phyloP scores from a whole-genome alignment of 2,797 vertebrate species.

The Spondyliosoma cantharus region DNA sequence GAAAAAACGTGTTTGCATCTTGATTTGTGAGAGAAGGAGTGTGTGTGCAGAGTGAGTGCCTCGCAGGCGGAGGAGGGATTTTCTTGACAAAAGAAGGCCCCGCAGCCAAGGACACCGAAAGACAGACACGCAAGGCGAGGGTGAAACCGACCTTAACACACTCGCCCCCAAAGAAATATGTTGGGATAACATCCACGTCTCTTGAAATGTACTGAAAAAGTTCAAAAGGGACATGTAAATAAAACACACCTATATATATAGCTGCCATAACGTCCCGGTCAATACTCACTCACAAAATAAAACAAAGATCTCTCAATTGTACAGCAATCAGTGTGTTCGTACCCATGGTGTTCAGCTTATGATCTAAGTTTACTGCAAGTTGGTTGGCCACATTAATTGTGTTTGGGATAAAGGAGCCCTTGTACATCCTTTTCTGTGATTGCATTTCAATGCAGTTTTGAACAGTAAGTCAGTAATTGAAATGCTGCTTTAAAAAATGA shows the following conservation, averaged over 20 bases:
- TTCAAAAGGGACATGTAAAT: no score
- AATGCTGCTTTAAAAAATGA: neutral
- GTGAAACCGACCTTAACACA: neutral
- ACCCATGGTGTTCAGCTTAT: no score
- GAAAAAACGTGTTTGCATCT: slow-evolving; percentile 34
- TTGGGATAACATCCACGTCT: neutral
- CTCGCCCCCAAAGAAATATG: neutral
- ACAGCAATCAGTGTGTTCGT: no score
- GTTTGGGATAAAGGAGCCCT: no score
- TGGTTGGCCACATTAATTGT: no score
- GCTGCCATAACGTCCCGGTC: no score
- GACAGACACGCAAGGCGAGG: neutral
- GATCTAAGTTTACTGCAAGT: no score
- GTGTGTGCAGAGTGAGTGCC: slow-evolving; percentile 4
- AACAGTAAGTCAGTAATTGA: neutral
- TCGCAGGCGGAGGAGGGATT: slow-evolving; percentile 14
- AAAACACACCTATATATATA: no score
- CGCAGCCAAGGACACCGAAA: slow-evolving; percentile 30
- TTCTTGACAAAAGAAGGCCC: slow-evolving; percentile 20
- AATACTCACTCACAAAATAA: no score
- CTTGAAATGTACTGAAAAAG: neutral
- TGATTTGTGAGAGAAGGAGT: neutral
- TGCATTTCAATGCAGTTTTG: neutral
- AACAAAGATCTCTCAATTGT: no score
- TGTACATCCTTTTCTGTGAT: no score